Conservation (phyloP, 2,888 invertebrate genomes). For the Eledona agricola region DNA sequence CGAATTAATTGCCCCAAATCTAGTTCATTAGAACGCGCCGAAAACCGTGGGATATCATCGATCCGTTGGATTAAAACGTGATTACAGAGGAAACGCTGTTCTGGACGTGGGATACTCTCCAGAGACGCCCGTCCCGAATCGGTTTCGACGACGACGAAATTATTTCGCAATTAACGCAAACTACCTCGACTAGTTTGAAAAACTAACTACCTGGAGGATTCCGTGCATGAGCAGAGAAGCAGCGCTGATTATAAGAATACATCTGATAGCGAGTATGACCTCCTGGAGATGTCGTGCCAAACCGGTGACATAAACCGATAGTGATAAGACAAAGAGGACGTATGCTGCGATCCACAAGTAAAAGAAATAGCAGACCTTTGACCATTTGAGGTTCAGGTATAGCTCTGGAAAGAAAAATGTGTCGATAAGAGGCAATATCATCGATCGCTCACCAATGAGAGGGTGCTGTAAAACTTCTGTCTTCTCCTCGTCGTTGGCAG, state of each 20-base stretch:
- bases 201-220: slow-evolving; percentile 51
- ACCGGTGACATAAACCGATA: slow-evolving; percentile 57
- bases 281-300: slow-evolving; percentile 45
- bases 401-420: slow-evolving; percentile 40
- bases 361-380: slow-evolving; percentile 64
- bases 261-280: slow-evolving; percentile 45
- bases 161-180: slow-evolving; percentile 11
- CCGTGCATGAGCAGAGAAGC: slow-evolving; percentile 53
- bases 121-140: not conserved
- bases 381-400: slow-evolving; percentile 62
- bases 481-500: slow-evolving; percentile 58
- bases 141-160: no score
- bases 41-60: slow-evolving; percentile 6
- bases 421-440: slow-evolving; percentile 9
- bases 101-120: slow-evolving; percentile 1
- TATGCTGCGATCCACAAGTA: slow-evolving; percentile 60
- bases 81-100: slow-evolving; percentile 8
- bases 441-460: slow-evolving; percentile 55
- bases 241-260: slow-evolving; percentile 51
- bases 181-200: slow-evolving; percentile 15
- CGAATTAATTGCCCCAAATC: slow-evolving; percentile 11
- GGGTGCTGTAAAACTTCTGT: slow-evolving; percentile 63
- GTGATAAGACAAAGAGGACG: slow-evolving; percentile 59
- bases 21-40: slow-evolving; percentile 6
- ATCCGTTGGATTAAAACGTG: slow-evolving; percentile 17